phyloP scores from a whole-genome alignment of 2,113 vertebrate species.

The Amphilophus citrinellus region DNA sequence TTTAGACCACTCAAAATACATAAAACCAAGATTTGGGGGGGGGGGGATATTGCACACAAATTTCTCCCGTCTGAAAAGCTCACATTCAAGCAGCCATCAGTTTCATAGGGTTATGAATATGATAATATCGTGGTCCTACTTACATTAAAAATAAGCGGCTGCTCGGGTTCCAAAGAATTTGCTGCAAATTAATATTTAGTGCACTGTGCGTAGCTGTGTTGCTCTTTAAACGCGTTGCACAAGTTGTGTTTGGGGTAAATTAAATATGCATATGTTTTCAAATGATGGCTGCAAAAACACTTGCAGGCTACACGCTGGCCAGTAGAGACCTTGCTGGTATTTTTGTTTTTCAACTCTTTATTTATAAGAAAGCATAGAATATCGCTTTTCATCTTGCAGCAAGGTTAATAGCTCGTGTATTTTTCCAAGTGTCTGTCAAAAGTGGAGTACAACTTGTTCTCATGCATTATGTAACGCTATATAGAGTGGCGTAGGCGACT shows the following conservation, averaged over 20 bases:
- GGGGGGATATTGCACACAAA: background rate
- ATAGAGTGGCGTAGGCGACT: conserved; percentile 64
- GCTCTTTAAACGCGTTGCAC: background rate
- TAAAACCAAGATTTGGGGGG: background rate
- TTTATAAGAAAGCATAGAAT: background rate
- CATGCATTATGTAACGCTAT: conserved; percentile 76
- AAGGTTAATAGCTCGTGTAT: background rate
- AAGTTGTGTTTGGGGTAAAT: conserved; percentile 40
- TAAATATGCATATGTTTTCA: conserved; percentile 49
- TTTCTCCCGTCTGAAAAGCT: background rate
- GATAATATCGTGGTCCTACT: conserved; percentile 7
- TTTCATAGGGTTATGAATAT: conserved; percentile 32
- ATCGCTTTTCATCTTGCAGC: background rate
- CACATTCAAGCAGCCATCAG: background rate
- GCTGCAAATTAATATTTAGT: conserved; percentile 18
- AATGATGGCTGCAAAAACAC: conserved; percentile 24
- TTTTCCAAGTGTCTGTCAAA: conserved; percentile 34
- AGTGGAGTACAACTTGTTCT: conserved; percentile 77
- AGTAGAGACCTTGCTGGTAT: background rate
- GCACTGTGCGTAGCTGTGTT: background rate
- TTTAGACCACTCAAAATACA: background rate
- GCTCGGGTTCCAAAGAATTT: background rate
- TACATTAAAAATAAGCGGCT: conserved; percentile 15
- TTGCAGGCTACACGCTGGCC: background rate
- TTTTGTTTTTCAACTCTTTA: background rate